These are phyloP conservation scores for Stictonetta naevosa DNA, from an alignment of 2,113 vertebrate species.

Conservation along the genomic window DNA sequence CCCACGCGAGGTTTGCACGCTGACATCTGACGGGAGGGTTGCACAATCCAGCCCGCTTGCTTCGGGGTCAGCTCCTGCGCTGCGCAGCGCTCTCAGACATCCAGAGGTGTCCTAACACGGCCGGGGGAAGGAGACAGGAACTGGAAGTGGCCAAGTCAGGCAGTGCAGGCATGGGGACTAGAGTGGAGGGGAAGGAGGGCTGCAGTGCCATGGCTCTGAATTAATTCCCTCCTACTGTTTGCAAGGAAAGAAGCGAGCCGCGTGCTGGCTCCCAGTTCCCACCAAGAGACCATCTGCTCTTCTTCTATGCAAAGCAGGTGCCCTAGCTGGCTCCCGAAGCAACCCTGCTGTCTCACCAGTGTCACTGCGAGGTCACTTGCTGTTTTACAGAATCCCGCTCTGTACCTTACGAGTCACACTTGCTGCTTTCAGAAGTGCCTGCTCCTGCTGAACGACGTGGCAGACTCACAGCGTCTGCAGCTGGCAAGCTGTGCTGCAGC, in stretches of 20 bases:
- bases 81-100: accelerated
- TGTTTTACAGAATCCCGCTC: background rate
- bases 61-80: background rate
- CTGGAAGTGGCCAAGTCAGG: background rate
- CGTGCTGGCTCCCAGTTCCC: background rate
- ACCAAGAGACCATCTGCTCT: background rate
- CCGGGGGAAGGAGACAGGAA: background rate
- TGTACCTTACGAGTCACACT: background rate
- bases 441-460: background rate
- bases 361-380: background rate
- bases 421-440: background rate
- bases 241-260: background rate
- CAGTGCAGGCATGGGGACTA: accelerated
- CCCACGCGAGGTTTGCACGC: background rate
- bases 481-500: background rate
- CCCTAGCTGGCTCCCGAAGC: background rate
- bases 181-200: background rate
- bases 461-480: background rate
- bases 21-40: background rate
- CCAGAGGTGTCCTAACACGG: background rate
- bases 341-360: background rate
- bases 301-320: background rate
- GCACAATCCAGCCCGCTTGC: background rate
- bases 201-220: background rate
- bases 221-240: background rate